Evolutionary conservation across 2,113 vertebrate species (phyloP).

Genomic region (Phylloscopus trochilus): DNA sequence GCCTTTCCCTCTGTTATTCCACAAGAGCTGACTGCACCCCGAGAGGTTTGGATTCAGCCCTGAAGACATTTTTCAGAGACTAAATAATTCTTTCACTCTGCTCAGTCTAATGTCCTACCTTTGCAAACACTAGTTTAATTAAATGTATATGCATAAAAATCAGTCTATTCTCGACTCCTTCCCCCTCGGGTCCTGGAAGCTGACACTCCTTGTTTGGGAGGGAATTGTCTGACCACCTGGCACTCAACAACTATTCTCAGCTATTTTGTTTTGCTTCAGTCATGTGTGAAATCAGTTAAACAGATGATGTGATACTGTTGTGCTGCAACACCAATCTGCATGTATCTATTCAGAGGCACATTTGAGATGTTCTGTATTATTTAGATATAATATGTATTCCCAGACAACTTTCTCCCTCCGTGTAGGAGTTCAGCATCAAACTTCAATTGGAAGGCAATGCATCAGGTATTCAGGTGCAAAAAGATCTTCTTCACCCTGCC

Average conservation of each 20-base stretch:
- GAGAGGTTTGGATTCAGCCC: not conserved
- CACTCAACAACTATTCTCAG: not conserved
- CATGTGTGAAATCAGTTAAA: not conserved
- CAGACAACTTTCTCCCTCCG: not conserved
- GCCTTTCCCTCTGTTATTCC: not conserved
- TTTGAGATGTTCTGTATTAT: not conserved
- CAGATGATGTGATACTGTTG: not conserved
- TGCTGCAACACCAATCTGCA: not conserved
- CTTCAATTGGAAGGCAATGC: not conserved
- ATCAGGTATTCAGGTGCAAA: not conserved
- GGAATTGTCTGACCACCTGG: conserved; percentile 22
- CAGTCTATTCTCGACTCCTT: conserved; percentile 33
- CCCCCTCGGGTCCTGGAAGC: not conserved
- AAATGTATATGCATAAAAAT: conserved; percentile 40
- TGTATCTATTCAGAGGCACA: not conserved
- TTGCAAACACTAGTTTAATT: not conserved
- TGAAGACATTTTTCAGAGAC: conserved; percentile 1
- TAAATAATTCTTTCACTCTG: conserved; percentile 32
- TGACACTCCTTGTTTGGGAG: not conserved
- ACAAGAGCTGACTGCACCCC: not conserved
- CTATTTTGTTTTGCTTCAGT: not conserved
- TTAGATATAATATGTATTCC: not conserved
- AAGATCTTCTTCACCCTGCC: not conserved
- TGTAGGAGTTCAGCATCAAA: not conserved
- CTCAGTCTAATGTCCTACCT: not conserved